Base-by-base conservation (phyloP, 2,888 invertebrate species). In the Phorcus lineatus region DNA sequence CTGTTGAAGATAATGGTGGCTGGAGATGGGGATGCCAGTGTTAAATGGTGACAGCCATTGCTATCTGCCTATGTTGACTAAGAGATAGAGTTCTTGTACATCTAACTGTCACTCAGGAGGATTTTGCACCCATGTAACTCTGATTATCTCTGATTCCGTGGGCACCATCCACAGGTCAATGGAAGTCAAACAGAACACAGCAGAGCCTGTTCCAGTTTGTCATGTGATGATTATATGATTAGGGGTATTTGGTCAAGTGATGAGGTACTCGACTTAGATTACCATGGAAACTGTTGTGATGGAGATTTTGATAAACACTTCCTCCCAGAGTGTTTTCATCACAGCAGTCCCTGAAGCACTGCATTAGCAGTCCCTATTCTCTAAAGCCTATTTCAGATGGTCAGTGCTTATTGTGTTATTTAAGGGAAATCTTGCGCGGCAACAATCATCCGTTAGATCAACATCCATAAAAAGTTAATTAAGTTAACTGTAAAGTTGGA, bases 191-290 rank as follows among this genome's bases (percentile, higher is more conserved):
- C 28, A 62, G 62, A 31, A 24, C 62, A 62, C 62, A 24, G 28
- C 28, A 24, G 62, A 62, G 62, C 28, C 16, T 62, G 62, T 62
- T 62, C 62, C 28, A 70, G 28, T 70, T 70, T 17, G 62, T 62
- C 70, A 70, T 36, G 70, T 70, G 70, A 70, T 70, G 70, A 70
- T 31, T 36, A 40, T 70, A 36, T 70, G 70, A 70, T 70, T 70
- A 70, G 70, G 70, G 70, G 36, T 70, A 70, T 40, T 62, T 62
- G 62, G 62, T 62, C 62, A 62, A 28, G 62, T 62, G 62, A 62
- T 62, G 24, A 62, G 28, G 62, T 62, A 62, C 62, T 62, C 62
- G 24, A 36, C 31, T 40, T 36, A 36, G 70, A 70, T 70, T 70
- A 70, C 70, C 36, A 70, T 70, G 70, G 70, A 70, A 70, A 70